These are phyloP conservation scores for Hylia prasina DNA, from an alignment of 2,113 vertebrate genomes.

Conservation along the genomic window DNA sequence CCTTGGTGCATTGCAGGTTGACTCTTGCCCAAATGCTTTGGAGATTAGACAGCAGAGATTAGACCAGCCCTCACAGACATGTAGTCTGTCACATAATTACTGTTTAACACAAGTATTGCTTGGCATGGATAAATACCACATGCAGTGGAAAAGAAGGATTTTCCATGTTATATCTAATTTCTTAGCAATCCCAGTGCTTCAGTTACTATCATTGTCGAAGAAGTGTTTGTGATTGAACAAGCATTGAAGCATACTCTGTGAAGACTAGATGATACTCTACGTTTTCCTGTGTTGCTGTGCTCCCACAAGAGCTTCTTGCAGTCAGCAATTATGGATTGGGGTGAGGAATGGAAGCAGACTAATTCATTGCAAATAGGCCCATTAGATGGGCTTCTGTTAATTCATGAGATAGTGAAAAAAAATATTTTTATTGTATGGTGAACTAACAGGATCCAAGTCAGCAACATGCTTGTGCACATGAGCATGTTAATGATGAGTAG, in stretches of 20 bases:
- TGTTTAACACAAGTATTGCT: background rate
- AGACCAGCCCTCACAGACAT: background rate
- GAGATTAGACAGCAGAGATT: background rate
- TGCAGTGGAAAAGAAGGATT: background rate
- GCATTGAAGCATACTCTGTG: background rate
- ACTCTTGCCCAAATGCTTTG: background rate
- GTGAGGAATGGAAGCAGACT: background rate
- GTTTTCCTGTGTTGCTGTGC: background rate
- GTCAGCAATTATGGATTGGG: background rate
- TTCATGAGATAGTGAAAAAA: background rate
- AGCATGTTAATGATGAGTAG: background rate
- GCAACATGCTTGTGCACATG: background rate
- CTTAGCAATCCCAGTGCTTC: background rate
- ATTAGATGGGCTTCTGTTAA: background rate
- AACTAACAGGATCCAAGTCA: background rate
- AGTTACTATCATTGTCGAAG: background rate
- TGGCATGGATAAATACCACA: background rate
- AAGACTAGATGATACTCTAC: background rate
- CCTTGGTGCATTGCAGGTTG: background rate
- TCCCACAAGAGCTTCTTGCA: background rate
- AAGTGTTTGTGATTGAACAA: background rate
- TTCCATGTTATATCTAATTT: background rate
- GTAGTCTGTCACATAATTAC: background rate
- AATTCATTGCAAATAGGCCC: background rate
- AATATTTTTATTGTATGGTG: background rate